Evolutionary conservation across 2,888 invertebrate species (phyloP).

Genomic region (Plagiodera versicolora): DNA sequence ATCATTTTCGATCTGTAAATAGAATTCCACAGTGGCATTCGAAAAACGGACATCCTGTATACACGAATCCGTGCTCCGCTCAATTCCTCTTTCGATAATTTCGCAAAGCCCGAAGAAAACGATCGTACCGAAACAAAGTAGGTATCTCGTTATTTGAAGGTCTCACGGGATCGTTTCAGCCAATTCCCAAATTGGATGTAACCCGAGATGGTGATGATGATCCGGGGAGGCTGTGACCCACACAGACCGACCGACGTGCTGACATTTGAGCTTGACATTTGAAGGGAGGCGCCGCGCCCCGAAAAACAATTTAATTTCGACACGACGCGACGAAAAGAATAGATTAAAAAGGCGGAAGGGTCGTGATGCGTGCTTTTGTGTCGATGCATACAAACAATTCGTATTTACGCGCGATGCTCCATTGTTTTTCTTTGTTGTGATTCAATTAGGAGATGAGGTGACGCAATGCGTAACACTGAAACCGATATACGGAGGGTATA

Average conservation of each 20-base stretch:
- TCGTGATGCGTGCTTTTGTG: too few species aligned
- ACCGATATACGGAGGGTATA: too few species aligned
- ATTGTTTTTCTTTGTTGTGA: slow-evolving; percentile 24
- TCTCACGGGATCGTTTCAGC: slow-evolving; percentile 43
- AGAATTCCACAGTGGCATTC: too few species aligned
- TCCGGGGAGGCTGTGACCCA: slow-evolving; percentile 29
- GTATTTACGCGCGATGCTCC: slow-evolving; percentile 9
- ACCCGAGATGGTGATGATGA: slow-evolving; percentile 37
- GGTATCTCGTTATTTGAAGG: slow-evolving; percentile 32
- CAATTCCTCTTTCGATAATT: too few species aligned
- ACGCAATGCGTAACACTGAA: slow-evolving; percentile 11
- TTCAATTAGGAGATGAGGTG: slow-evolving; percentile 22
- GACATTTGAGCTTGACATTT: slow-evolving; percentile 49
- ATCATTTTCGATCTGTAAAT: too few species aligned
- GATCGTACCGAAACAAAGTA: slow-evolving; percentile 13
- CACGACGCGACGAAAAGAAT: too few species aligned
- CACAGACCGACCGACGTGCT: too few species aligned
- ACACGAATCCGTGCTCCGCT: too few species aligned
- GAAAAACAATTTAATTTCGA: slow-evolving; percentile 33
- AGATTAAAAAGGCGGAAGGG: slow-evolving; percentile 22
- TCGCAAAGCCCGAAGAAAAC: too few species aligned
- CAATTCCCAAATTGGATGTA: slow-evolving; percentile 44
- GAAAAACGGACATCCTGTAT: too few species aligned
- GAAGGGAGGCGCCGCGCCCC: slow-evolving; percentile 30
- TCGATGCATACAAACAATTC: too few species aligned